These are phyloP conservation scores for Drosophila mettleri DNA, from an alignment of 2,888 invertebrate genomes.

Conservation along the genomic window DNA sequence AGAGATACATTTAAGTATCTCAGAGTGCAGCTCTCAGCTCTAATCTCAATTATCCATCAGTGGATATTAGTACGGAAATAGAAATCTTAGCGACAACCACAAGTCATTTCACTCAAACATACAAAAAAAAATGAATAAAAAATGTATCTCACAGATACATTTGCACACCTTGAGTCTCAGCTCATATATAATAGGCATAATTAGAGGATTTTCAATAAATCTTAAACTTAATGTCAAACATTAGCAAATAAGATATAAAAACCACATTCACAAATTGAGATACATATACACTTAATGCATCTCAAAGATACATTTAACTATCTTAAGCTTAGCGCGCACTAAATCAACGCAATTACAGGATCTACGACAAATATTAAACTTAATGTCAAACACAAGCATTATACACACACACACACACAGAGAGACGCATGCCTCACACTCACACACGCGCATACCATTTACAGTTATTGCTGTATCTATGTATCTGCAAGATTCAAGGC, in stretches of 20 bases:
- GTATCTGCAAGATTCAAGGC: constrained; percentile 72
- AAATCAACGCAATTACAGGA: constrained; percentile 32
- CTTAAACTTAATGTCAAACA: constrained; percentile 5
- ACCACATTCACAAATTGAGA: neutral
- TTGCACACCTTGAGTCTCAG: neutral
- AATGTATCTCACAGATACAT: constrained; percentile 6
- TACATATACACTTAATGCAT: constrained; percentile 13
- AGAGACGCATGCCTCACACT: no score
- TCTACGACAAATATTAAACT: constrained; percentile 58
- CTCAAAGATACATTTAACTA: constrained; percentile 33
- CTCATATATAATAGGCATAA: neutral
- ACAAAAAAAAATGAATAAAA: neutral
- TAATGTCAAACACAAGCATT: constrained; percentile 65
- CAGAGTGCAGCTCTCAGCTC: neutral
- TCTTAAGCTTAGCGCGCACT: constrained; percentile 8
- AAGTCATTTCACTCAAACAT: neutral
- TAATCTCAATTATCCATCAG: neutral
- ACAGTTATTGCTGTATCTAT: constrained; percentile 27
- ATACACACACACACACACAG: constrained; percentile 16
- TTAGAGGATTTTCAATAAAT: neutral
- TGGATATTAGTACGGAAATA: neutral
- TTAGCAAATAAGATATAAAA: constrained; percentile 1
- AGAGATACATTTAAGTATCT: constrained; percentile 25
- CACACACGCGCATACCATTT: constrained; percentile 2
- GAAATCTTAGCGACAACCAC: neutral